Evolutionary conservation across 1,140 invertebrate species (phyloP).

Genomic region (Teleogryllus occipitalis): DNA sequence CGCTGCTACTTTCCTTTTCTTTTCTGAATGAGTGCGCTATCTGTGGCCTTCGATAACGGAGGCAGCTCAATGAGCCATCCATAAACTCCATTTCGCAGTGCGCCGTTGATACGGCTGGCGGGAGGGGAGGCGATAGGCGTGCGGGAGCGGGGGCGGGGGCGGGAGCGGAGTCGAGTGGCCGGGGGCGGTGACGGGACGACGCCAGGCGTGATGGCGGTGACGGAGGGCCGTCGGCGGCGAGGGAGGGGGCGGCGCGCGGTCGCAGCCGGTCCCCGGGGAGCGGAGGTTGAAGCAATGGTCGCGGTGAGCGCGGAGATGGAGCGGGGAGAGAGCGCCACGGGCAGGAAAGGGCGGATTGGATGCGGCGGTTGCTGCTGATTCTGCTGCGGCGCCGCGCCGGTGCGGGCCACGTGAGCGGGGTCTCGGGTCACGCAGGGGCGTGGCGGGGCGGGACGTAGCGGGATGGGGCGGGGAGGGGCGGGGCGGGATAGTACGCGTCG

Average conservation of each 20-base stretch:
- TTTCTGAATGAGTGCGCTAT: neutral
- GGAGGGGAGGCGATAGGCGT: neutral
- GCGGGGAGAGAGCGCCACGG: neutral
- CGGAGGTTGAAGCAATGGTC: too few species aligned
- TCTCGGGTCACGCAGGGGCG: neutral
- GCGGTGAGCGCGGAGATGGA: neutral
- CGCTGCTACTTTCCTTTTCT: constrained; percentile 3
- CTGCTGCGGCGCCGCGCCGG: too few species aligned
- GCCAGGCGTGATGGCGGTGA: too few species aligned
- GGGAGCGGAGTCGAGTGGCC: neutral
- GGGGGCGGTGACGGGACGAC: too few species aligned
- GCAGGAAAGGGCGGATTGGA: neutral
- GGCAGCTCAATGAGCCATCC: constrained; percentile 2
- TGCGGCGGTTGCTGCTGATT: neutral
- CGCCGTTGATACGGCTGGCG: neutral
- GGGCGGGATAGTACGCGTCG: neutral
- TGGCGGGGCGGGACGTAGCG: too few species aligned
- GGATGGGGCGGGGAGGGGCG: too few species aligned
- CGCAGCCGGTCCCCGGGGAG: too few species aligned
- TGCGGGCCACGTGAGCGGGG: neutral
- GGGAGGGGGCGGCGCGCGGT: too few species aligned
- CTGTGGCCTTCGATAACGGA: neutral
- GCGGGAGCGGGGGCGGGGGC: too few species aligned
- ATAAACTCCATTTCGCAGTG: neutral
- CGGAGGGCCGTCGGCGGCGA: too few species aligned